A percentile compares a stretch with the other conserved stretches of the same genome.
Conservation (phyloP, 2,113 vertebrate genomes). For the Eidolon helvum region DNA sequence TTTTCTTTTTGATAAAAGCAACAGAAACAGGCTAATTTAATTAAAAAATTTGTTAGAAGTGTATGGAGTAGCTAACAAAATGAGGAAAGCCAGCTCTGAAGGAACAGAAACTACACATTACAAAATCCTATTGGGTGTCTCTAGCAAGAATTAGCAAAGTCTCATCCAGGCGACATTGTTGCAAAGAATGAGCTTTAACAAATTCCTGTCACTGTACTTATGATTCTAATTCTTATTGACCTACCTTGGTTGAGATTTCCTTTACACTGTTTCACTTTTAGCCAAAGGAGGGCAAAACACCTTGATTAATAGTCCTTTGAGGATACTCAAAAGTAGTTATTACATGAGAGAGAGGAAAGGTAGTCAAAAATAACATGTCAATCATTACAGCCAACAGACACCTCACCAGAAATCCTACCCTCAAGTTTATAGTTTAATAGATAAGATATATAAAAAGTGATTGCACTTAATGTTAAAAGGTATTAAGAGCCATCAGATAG, state of each 20-base stretch:
- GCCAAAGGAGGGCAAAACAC: background rate
- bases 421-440: background rate
- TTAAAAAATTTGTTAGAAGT: background rate
- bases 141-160: background rate
- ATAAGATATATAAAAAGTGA: background rate
- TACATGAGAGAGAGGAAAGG: background rate
- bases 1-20: constrained; percentile 11
- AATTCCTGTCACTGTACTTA: background rate
- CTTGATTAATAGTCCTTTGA: background rate
- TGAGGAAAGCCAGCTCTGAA: background rate
- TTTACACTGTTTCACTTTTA: background rate
- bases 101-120: background rate
- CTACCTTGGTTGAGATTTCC: background rate
- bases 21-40: background rate
- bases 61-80: background rate
- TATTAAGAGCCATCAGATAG: background rate
- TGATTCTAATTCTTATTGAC: background rate
- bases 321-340: background rate
- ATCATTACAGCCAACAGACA: background rate
- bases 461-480: background rate
- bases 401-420: background rate
- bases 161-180: background rate
- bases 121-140: background rate
- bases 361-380: background rate
- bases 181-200: background rate